Percentiles rank a stretch among this genome's conserved stretches.
Evolutionary conservation across 1,140 invertebrate genomes (phyloP).

Genomic region (Drosophila burlai): DNA sequence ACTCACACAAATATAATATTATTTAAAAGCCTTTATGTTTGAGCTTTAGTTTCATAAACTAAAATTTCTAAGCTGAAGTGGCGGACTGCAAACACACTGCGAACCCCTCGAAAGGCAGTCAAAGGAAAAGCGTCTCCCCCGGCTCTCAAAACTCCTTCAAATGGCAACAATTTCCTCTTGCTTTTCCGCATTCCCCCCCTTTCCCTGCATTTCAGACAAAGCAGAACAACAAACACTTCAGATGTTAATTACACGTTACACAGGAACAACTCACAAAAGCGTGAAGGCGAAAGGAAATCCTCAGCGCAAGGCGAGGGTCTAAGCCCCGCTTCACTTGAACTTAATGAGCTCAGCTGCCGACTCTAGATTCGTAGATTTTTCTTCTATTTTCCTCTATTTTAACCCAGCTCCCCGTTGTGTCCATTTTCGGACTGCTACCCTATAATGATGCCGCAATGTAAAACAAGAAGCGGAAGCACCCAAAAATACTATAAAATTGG

Average conservation of each 20-base stretch:
- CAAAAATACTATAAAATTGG: slow-evolving; percentile 37
- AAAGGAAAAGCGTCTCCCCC: slow-evolving; percentile 30
- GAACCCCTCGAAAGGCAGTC: slow-evolving; percentile 23
- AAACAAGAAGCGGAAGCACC: slow-evolving; percentile 35
- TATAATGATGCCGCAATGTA: slow-evolving; percentile 35
- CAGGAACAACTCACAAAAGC: slow-evolving; percentile 53
- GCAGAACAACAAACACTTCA: slow-evolving; percentile 55
- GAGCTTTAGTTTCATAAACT: slow-evolving; percentile 22
- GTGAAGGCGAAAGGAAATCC: slow-evolving; percentile 55
- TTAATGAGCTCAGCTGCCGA: slow-evolving; percentile 45
- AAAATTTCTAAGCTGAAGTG: slow-evolving; percentile 28
- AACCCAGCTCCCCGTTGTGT: slow-evolving; percentile 8
- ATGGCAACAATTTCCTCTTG: slow-evolving; percentile 43
- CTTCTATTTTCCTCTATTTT: slow-evolving; percentile 13
- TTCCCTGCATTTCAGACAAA: slow-evolving; percentile 15
- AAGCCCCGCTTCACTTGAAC: slow-evolving; percentile 38
- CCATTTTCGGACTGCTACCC: slow-evolving; percentile 44
- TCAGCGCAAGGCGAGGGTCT: slow-evolving; percentile 5
- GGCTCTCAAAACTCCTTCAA: slow-evolving; percentile 40
- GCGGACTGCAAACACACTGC: slow-evolving; percentile 15
- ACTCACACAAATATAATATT: not conserved
- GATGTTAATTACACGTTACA: slow-evolving; percentile 59
- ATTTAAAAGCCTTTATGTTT: not conserved
- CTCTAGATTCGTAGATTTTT: slow-evolving; percentile 1
- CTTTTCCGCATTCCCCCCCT: not conserved